Base-by-base conservation (phyloP, 2,113 vertebrate genomes). In the Lepidothrix coronata region DNA sequence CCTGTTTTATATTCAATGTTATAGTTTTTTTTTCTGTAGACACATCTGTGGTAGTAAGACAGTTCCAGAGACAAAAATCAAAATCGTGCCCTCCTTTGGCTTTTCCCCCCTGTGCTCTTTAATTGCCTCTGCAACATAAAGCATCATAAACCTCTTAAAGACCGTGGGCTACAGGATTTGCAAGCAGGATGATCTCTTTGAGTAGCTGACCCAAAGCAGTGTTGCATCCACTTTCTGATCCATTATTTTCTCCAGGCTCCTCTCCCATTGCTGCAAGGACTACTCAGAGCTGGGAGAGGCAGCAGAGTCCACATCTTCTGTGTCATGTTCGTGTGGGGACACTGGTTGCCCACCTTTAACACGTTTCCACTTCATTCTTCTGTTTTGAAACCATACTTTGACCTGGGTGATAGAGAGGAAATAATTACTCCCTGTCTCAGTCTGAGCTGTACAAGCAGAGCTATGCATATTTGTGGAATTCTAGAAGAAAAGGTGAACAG, bases 381-480 rank as follows among this genome's bases (percentile, higher is more conserved):
- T 97, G 98, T 99, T 99, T 96, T 99, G 99, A 93, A 99, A 99
- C 99, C 99, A 99, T 27, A 99, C 99, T 96, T 99, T 99, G 76
- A 99, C 99, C 99, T 99, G 97, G 14, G 8, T 9, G 58, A 89
- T 19, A 18, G 71, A 97, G 95, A 61, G 33, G 55, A 70, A 28
- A 89, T 1, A 18, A 52, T 89, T 59, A 91, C 11, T 76, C 17
- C 10, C 4, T 44, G 65, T 24, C 46, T 88, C 54, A 8, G 0
- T 14, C 67, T 28, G 14, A 85, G 30, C 33, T 65, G 15, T 25
- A 2, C 5, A 14, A 44, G 37, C 39, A 94, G 78, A 75, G 11
- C 24, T 63, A 2, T 9, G 14, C 8, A 11, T 4, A 3, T 11
- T 35, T 21, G 67, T 44, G 75, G 75, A 46, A 79, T 49, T 88